These are phyloP conservation scores for Thamnophis sirtalis DNA, from an alignment of 2,113 vertebrate genomes.

Conservation along the genomic window DNA sequence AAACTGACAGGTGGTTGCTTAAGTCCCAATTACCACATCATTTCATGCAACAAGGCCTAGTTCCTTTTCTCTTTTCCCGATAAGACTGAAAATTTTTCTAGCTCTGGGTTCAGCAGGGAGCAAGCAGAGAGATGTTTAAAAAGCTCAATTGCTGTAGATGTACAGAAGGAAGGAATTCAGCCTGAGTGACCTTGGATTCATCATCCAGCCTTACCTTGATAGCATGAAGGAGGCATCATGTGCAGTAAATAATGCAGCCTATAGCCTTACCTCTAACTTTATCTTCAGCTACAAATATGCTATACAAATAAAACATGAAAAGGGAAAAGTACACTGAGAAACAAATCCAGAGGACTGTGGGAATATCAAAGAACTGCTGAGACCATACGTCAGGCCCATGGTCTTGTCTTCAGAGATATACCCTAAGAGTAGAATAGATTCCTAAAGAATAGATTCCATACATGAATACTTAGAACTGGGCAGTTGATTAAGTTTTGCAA, in stretches of 20 bases:
- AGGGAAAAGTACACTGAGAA: too few relatives aligned
- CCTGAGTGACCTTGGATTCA: not conserved
- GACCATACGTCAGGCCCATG: not conserved
- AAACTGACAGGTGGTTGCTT: conserved; percentile 44
- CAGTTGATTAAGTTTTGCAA: not conserved
- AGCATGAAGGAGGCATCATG: not conserved
- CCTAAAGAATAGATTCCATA: not conserved
- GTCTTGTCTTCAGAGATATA: not conserved
- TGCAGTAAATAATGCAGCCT: not conserved
- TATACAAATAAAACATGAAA: not conserved
- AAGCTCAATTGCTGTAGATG: rapidly evolving
- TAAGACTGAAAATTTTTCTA: conserved; percentile 3
- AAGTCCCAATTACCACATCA: conserved; percentile 27
- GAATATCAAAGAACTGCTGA: not conserved
- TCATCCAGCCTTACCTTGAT: not conserved
- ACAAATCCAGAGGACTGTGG: not conserved
- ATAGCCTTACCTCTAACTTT: not conserved
- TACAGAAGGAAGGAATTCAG: not conserved
- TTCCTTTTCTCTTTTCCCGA: conserved; percentile 20
- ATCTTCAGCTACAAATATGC: not conserved
- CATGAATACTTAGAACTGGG: not conserved
- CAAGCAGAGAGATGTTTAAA: not conserved
- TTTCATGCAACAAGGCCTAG: conserved; percentile 3
- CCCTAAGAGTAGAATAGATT: not conserved
- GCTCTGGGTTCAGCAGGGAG: rapidly evolving